Conservation (phyloP, 1,140 invertebrate species). For the Fopius arisanus region DNA sequence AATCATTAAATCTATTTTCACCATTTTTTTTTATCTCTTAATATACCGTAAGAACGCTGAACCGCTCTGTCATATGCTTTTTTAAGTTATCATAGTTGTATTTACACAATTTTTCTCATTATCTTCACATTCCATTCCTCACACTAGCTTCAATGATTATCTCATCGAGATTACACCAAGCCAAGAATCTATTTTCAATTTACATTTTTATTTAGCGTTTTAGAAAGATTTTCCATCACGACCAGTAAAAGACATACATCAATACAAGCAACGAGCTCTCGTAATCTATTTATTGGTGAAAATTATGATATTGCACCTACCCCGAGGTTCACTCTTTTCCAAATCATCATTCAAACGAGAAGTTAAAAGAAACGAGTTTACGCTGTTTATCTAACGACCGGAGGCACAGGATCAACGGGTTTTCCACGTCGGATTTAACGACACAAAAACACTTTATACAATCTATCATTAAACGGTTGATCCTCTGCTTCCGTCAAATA, state of each 20-base stretch:
- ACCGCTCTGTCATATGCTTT: not conserved
- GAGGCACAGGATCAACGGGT: not conserved
- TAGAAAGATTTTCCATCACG: not conserved
- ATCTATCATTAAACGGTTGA: conserved; percentile 10
- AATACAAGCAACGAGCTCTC: not conserved
- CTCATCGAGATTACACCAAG: conserved; percentile 9
- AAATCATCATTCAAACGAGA: not conserved
- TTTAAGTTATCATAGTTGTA: conserved; percentile 16
- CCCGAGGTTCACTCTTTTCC: not conserved
- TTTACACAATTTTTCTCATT: conserved; percentile 28
- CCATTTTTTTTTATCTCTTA: not conserved
- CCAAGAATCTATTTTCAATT: not conserved
- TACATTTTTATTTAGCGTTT: not conserved
- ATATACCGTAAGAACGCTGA: not conserved
- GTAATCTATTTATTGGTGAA: not conserved
- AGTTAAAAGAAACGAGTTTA: not conserved
- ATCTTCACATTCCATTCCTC: not conserved
- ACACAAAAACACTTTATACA: not conserved
- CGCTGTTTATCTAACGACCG: not conserved
- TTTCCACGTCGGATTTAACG: not conserved
- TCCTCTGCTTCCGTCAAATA: not conserved
- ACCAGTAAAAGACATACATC: not conserved
- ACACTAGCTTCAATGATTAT: not conserved
- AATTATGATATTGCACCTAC: not conserved
- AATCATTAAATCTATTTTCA: not conserved